phyloP scores from a whole-genome alignment of 1,140 invertebrate genomes.

The Temnothorax nylanderi region DNA sequence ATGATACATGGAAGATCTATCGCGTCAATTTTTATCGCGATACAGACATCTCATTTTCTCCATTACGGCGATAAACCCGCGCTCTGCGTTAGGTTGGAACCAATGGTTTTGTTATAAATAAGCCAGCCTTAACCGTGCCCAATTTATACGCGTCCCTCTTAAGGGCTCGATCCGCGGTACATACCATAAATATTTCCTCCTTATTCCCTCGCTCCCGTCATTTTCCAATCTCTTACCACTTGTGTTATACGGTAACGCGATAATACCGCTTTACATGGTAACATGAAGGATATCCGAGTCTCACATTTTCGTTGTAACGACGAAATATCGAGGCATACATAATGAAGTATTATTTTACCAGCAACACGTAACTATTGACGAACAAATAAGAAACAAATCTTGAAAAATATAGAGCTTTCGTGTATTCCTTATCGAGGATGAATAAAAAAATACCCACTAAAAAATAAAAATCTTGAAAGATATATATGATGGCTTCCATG shows the following conservation, averaged over 20 bases:
- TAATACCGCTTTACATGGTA: slow-evolving; percentile 48
- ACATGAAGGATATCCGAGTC: slow-evolving; percentile 22
- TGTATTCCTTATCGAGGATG: background rate
- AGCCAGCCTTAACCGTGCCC: slow-evolving; percentile 41
- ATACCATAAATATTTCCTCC: slow-evolving; percentile 40
- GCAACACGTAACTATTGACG: background rate
- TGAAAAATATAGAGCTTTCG: background rate
- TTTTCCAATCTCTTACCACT: slow-evolving; percentile 57
- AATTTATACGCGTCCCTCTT: slow-evolving; percentile 52
- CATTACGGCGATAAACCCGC: slow-evolving; percentile 38
- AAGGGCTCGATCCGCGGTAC: slow-evolving; percentile 33
- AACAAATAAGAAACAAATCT: background rate
- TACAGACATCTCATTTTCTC: slow-evolving; percentile 15
- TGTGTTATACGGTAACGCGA: slow-evolving; percentile 43
- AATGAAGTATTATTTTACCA: slow-evolving; percentile 19
- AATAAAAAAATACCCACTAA: background rate
- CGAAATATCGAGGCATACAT: background rate
- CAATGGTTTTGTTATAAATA: slow-evolving; percentile 51
- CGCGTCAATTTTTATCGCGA: slow-evolving; percentile 17
- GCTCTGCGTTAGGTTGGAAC: background rate
- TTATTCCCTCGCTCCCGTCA: slow-evolving; percentile 33
- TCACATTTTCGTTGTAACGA: slow-evolving; percentile 25
- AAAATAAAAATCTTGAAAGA: slow-evolving; percentile 6
- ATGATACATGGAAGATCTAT: background rate
- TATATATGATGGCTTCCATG: background rate